Conservation (phyloP, 1,140 invertebrate species). For the Heliothis virescens region DNA sequence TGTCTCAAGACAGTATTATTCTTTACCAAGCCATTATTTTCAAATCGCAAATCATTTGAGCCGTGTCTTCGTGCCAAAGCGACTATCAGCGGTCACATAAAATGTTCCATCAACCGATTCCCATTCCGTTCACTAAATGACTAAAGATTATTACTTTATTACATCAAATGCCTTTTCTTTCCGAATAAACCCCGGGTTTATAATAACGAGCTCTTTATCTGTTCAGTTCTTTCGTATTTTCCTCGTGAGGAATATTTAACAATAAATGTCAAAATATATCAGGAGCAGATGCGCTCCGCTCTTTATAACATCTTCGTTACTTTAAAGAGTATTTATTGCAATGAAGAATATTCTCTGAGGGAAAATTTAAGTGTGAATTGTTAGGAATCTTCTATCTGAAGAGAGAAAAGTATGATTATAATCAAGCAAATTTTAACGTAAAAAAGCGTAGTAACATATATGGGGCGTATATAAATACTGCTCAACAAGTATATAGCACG, state of each 20-base stretch:
- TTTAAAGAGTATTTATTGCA: neutral
- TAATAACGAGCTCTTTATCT: neutral
- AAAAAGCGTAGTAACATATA: no score
- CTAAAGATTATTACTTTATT: neutral
- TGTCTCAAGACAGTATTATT: no score
- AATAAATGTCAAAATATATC: slow-evolving; percentile 25
- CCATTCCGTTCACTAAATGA: slow-evolving; percentile 1
- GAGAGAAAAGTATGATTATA: no score
- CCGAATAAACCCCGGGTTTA: neutral
- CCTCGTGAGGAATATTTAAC: slow-evolving; percentile 1
- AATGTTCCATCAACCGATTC: neutral
- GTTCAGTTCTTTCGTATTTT: neutral
- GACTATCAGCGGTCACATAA: neutral
- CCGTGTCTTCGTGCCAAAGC: neutral
- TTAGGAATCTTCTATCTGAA: no score
- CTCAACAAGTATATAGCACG: no score
- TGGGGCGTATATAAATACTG: no score
- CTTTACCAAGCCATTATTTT: neutral
- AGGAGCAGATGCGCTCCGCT: neutral
- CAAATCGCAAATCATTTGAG: neutral
- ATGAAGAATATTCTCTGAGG: neutral
- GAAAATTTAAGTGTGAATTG: no score
- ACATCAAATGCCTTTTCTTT: neutral
- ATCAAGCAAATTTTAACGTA: no score
- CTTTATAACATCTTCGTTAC: neutral